Conservation (phyloP, 2,888 invertebrate species). For the Leptinotarsa juncta region DNA sequence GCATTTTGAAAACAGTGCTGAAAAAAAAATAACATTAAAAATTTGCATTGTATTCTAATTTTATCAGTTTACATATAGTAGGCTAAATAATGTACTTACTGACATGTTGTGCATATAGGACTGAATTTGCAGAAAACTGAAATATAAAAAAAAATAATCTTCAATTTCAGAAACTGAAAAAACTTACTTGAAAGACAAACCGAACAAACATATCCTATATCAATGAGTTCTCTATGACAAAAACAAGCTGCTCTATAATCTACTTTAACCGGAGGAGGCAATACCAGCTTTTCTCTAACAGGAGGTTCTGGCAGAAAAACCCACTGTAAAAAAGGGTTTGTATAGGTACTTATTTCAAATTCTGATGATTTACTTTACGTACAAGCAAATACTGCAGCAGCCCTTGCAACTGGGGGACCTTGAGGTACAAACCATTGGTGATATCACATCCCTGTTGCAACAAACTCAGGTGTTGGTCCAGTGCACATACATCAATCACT, state of each 20-base stretch:
- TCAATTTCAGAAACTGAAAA: slow-evolving; percentile 11
- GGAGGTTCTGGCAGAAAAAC: slow-evolving; percentile 90
- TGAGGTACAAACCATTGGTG: slow-evolving; percentile 91
- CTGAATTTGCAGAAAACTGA: slow-evolving; percentile 97
- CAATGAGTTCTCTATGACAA: slow-evolving; percentile 94
- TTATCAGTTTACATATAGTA: not conserved
- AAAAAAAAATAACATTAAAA: slow-evolving; percentile 61
- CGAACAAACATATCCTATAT: slow-evolving; percentile 97
- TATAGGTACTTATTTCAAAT: slow-evolving; percentile 6
- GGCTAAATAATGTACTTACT: slow-evolving; percentile 78
- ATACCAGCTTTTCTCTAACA: slow-evolving; percentile 82
- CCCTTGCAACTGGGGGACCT: slow-evolving; percentile 87
- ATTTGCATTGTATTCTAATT: not conserved
- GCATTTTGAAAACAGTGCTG: slow-evolving; percentile 91
- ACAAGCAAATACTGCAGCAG: slow-evolving; percentile 88
- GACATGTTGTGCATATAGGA: slow-evolving; percentile 97
- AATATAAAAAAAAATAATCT: slow-evolving; percentile 61
- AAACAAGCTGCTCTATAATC: slow-evolving; percentile 98
- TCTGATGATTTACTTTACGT: slow-evolving; percentile 53
- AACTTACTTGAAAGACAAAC: slow-evolving; percentile 92
- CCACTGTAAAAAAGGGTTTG: slow-evolving; percentile 73
- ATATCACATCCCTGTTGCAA: slow-evolving; percentile 98
- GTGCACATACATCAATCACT: slow-evolving; percentile 90
- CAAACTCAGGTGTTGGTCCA: slow-evolving; percentile 90
- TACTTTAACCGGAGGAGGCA: slow-evolving; percentile 91